A percentile compares a stretch with the other conserved stretches of the same genome.
Evolutionary conservation across 2,888 invertebrate genomes (phyloP).

Genomic region (Pandemis corylana): DNA sequence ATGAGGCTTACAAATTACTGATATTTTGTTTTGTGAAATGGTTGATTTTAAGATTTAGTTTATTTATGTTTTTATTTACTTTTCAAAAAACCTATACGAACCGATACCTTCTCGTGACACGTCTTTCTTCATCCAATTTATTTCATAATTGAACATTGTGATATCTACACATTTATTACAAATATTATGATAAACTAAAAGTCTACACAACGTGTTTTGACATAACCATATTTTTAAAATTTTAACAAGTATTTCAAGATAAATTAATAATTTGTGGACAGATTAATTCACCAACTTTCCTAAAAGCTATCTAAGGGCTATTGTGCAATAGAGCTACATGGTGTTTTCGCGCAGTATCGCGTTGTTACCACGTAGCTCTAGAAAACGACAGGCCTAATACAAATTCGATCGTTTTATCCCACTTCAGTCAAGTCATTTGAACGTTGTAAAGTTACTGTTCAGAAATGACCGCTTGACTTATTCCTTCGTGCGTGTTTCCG

Average conservation of each 20-base stretch:
- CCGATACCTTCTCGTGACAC: neutral
- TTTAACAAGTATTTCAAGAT: neutral
- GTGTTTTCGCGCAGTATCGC: neutral
- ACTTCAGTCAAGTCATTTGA: conserved; percentile 2
- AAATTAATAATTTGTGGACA: neutral
- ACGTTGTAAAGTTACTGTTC: neutral
- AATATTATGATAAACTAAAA: neutral
- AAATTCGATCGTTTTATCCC: neutral
- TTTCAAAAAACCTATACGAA: neutral
- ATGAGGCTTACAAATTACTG: conserved; percentile 17
- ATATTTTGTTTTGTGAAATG: conserved; percentile 6
- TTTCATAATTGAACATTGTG: conserved; percentile 11
- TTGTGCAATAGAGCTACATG: neutral
- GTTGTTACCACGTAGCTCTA: neutral
- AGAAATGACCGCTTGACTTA: conserved; percentile 37
- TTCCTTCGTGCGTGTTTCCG: conserved; percentile 27
- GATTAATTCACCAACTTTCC: conserved; percentile 1
- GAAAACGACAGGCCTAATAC: conserved; percentile 2
- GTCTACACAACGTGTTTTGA: neutral
- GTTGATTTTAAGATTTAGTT: neutral
- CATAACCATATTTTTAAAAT: neutral
- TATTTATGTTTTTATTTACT: neutral
- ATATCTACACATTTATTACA: neutral
- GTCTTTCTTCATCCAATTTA: neutral
- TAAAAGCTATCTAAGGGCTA: conserved; percentile 5